Base-by-base conservation (phyloP, 2,888 invertebrate species). In the Plebejus anna region DNA sequence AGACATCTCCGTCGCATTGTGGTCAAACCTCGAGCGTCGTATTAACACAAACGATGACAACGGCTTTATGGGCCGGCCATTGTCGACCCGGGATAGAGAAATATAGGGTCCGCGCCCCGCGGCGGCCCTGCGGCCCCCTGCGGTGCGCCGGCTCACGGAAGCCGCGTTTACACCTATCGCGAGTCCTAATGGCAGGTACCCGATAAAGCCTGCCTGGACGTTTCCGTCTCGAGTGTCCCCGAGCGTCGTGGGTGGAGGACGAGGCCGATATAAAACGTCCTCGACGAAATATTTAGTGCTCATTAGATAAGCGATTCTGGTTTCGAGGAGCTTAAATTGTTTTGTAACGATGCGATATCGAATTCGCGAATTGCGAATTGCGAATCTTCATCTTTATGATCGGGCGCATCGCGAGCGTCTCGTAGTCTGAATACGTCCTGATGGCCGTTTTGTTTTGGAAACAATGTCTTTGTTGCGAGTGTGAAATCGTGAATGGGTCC, bases 31-130 rank as follows among this genome's bases (percentile, higher is more conserved):
- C 92, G 91, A 92, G 91, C 90, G 89, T 91, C 89, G 89, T 89
- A 94, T 93, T 92, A 93, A 92, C 92, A 92, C 90, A 90, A 90
- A 91, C 89, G 92, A 92, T 92, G 93, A 94, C 93, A 92, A 89
- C 87, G 86, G 84, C 80, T 89, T 89, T 89, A 90, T 91, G 84
- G 88, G 86, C 81, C 86, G 84, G 85, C 88, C 87, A 90, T 92
- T 93, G 92, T 93, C 82, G 86, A 86, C 82, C 80, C 80, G 86
- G 89, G 89, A 92, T 92, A 92, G 93, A 90, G 87, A 90, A 91
- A 91, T 92, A 89, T 91, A 90, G 89, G 89, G 89, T 82, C 86
- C 83, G 85, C 84, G 77, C 83, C 92, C 91, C 88, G 91, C 85
- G 81, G 92, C 80, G 90, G 83, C 89, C 87, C 84, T 92, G 92